phyloP scores from a whole-genome alignment of 2,888 invertebrate genomes.

The Gonocerus acuteangulatus region DNA sequence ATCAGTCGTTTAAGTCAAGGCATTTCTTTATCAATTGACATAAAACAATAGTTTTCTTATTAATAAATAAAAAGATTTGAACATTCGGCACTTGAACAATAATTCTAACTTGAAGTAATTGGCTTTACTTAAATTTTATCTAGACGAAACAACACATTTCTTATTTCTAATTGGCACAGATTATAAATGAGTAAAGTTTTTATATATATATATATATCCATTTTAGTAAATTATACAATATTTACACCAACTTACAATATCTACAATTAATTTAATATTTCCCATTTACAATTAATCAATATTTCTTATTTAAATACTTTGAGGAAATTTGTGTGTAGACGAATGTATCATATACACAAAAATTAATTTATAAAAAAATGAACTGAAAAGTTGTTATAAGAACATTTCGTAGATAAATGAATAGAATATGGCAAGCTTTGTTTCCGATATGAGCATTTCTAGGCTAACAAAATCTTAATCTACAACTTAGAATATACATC shows the following conservation, averaged over 20 bases:
- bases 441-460: constrained; percentile 17
- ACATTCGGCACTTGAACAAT: neutral
- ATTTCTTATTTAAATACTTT: constrained; percentile 8
- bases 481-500: constrained; percentile 17
- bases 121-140: constrained; percentile 10
- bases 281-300: no score
- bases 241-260: constrained; percentile 7
- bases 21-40: constrained; percentile 17
- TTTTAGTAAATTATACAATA: constrained; percentile 14
- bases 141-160: constrained; percentile 8
- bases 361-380: neutral
- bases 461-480: constrained; percentile 11
- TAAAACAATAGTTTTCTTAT: neutral
- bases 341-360: neutral
- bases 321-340: neutral
- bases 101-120: neutral
- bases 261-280: neutral
- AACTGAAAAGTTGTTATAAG: neutral
- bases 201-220: neutral
- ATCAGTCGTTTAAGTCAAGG: constrained; percentile 15
- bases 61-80: neutral
- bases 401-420: neutral
- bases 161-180: constrained; percentile 19
- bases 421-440: constrained; percentile 20
- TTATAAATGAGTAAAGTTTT: constrained; percentile 16